Base-by-base conservation (phyloP, 2,113 vertebrate genomes). In the Alectura lathami region DNA sequence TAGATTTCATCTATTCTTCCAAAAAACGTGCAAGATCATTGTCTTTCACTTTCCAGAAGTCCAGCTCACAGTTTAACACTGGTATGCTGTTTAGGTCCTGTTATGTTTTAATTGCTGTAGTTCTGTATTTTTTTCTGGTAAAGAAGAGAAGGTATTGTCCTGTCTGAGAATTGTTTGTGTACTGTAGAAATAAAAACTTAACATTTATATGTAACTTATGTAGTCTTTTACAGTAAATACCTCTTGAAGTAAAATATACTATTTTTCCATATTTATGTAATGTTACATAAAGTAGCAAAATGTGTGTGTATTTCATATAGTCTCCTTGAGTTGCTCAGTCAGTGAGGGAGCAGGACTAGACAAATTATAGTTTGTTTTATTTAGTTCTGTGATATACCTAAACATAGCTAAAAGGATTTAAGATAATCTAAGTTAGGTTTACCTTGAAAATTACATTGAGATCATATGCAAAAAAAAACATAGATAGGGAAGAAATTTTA, bases 1-100 rank as follows among this genome's bases (percentile, higher is more conserved):
- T 89, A 98, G 98, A 96, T 92, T 59, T 90, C 36, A 85, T 78
- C 75, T 87, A 34, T 32, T 97, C 75, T 84, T 94, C 97, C 64
- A 98, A 97, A 91, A 99, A 99, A 75, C 97, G 96, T 32, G 29
- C 88, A 73, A 93, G 97, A 45, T 97, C 97, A 54, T 98, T 97
- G 43, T 98, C 97, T 91, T 97, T 98, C 85, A 97, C 97, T 63
- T 97, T 94, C 57, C 94, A 96, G 45, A 92, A 94, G 32, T 77
- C 96, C 86, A 79, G 88, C 56, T 89, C 83, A 36, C 85, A 72
- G 42, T 63, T 56, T 66, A 43, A 84, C 68, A 84, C 89, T 96
- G 96, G 98, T 98, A 95, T 26, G 91, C 24, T 0, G 4, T 69
- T 73, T 59, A 68, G 10, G 4, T 83, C 9, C 18, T 12, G 13